Percentiles rank a stretch among this genome's conserved stretches.
Evolutionary conservation across 1,140 invertebrate species (phyloP).

Genomic region (Eubasilissa regina): DNA sequence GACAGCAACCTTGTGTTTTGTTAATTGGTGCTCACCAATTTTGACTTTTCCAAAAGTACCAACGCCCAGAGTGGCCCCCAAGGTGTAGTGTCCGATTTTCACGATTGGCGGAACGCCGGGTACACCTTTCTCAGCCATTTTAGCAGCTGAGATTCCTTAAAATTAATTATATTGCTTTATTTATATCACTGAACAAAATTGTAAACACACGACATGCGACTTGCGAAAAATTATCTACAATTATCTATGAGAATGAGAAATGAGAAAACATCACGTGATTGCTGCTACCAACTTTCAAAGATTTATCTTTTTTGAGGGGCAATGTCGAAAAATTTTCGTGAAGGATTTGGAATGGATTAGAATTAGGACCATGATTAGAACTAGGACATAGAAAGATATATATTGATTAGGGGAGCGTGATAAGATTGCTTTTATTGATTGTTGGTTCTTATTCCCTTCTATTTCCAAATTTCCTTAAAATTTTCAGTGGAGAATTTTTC

Average conservation of each 20-base stretch:
- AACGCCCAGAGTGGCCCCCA: slow-evolving; percentile 91
- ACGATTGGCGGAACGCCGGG: slow-evolving; percentile 82
- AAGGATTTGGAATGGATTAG: too few species aligned
- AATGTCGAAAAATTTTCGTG: too few species aligned
- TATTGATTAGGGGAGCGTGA: too few species aligned
- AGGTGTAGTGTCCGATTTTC: slow-evolving; percentile 93
- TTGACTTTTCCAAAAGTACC: slow-evolving; percentile 98
- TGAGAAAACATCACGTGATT: slow-evolving; percentile 32
- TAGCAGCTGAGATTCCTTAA: slow-evolving; percentile 26
- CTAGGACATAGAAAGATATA: too few species aligned
- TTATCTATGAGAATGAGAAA: too few species aligned
- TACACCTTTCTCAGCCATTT: slow-evolving; percentile 76
- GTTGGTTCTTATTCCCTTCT: too few species aligned
- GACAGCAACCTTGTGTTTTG: slow-evolving; percentile 98
- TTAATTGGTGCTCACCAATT: slow-evolving; percentile 97
- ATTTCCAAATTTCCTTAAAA: too few species aligned
- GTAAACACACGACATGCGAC: slow-evolving; percentile 34
- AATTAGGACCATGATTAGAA: too few species aligned
- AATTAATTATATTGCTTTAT: slow-evolving; percentile 27
- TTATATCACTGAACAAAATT: slow-evolving; percentile 18
- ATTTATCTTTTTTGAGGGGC: background rate
- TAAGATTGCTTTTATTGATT: too few species aligned
- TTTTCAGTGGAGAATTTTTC: too few species aligned
- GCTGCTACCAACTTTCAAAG: slow-evolving; percentile 2
- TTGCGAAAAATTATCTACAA: too few species aligned